Conservation (phyloP, 2,797 vertebrate species). For the Chaunax sp. region DNA sequence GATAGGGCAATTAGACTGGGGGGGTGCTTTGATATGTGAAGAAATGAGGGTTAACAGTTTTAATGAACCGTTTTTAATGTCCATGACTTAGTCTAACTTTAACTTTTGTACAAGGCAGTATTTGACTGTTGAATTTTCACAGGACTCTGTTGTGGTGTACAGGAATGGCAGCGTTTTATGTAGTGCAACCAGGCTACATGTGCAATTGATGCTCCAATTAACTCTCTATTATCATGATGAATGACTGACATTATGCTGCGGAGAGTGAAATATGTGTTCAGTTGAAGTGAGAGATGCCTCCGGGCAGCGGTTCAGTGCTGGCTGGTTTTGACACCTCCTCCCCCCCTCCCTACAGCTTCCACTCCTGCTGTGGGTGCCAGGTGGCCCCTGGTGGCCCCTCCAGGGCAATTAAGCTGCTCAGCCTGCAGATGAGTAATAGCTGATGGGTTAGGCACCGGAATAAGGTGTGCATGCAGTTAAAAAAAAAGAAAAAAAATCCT, state of each 20-base stretch:
- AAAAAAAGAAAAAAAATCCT: background rate
- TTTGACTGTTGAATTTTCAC: background rate
- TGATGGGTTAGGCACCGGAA: conserved; percentile 35
- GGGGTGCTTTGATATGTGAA: background rate
- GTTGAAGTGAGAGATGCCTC: conserved; percentile 48
- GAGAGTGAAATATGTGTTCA: conserved; percentile 36
- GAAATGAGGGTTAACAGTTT: too few species aligned
- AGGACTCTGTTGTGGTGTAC: background rate
- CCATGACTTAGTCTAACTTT: background rate
- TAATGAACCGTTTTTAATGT: too few species aligned
- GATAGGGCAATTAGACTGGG: conserved; percentile 60
- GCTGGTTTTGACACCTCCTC: conserved; percentile 48
- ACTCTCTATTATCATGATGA: conserved; percentile 40
- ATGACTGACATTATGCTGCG: conserved; percentile 33
- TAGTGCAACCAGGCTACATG: conserved; percentile 5
- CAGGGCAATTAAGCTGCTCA: conserved; percentile 61
- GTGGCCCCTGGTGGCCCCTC: conserved; percentile 69
- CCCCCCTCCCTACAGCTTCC: conserved; percentile 27
- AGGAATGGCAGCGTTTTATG: background rate
- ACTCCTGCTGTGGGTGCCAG: conserved; percentile 74
- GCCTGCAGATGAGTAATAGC: conserved; percentile 55
- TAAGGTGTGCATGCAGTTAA: background rate
- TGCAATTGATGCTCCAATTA: conserved; percentile 26
- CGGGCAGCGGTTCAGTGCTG: conserved; percentile 43
- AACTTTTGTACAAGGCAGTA: background rate